phyloP scores from a whole-genome alignment of 2,797 vertebrate species.

The Gastrophryne carolinensis region DNA sequence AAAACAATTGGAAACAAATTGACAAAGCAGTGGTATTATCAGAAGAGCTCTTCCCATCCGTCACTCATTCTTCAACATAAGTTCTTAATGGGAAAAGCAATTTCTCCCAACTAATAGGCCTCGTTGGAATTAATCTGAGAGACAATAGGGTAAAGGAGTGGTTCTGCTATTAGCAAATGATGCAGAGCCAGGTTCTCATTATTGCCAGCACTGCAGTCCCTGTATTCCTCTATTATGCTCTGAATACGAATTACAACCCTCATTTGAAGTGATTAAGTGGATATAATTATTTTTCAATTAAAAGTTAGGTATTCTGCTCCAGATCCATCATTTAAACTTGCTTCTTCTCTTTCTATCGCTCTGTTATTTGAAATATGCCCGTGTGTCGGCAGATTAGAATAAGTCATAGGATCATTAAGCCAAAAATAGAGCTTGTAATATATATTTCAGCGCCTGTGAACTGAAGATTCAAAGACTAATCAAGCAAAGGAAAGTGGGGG shows the following conservation, averaged over 20 bases:
- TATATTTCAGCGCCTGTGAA: conserved; percentile 43
- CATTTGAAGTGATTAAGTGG: conserved; percentile 99
- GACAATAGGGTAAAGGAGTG: conserved; percentile 97
- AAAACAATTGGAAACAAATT: conserved; percentile 83
- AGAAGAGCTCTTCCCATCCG: conserved; percentile 87
- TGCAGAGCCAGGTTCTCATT: conserved; percentile 98
- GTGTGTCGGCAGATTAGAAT: conserved; percentile 62
- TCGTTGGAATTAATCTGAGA: conserved; percentile 98
- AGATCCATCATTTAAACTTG: conserved; percentile 77
- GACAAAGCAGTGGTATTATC: conserved; percentile 94
- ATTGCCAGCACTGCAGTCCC: conserved; percentile 89
- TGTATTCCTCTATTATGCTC: conserved; percentile 89
- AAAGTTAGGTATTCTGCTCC: conserved; percentile 96
- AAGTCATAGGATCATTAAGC: conserved; percentile 52
- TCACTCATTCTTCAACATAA: conserved; percentile 95
- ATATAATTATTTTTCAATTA: conserved; percentile 99
- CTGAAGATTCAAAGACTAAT: conserved; percentile 43
- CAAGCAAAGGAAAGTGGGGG: conserved; percentile 11
- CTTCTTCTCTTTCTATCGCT: conserved; percentile 52
- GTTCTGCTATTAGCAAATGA: conserved; percentile 89
- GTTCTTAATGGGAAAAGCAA: conserved; percentile 99
- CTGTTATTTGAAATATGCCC: conserved; percentile 57
- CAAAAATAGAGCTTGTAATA: conserved; percentile 52
- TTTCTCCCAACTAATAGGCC: conserved; percentile 99
- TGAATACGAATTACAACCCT: conserved; percentile 96